phyloP scores from a whole-genome alignment of 2,888 invertebrate genomes.

The Erynnis tages region DNA sequence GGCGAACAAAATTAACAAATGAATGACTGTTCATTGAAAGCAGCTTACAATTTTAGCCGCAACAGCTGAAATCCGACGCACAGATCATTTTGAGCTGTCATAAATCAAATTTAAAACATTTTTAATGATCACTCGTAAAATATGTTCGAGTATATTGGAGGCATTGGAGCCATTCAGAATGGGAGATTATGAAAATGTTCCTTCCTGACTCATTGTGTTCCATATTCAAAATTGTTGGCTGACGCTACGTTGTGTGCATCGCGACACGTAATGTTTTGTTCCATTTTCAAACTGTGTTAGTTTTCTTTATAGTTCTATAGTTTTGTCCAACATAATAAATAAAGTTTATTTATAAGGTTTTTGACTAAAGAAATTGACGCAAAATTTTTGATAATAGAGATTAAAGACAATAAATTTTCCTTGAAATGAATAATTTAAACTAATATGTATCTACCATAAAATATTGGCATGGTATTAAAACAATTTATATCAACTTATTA shows the following conservation, averaged over 20 bases:
- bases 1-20: conserved; percentile 73
- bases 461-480: too few species aligned
- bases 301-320: neutral
- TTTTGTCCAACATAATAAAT: too few species aligned
- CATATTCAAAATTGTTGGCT: conserved; percentile 16
- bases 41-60: conserved; percentile 59
- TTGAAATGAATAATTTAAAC: too few species aligned
- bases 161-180: conserved; percentile 44
- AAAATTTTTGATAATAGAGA: too few species aligned
- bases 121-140: conserved; percentile 70
- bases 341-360: too few species aligned
- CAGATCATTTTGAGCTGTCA: conserved; percentile 54
- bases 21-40: conserved; percentile 68
- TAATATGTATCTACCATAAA: too few species aligned
- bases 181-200: conserved; percentile 34
- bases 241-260: neutral
- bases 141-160: conserved; percentile 51
- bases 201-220: conserved; percentile 23
- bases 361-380: too few species aligned
- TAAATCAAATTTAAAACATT: conserved; percentile 76
- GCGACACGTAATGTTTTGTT: conserved; percentile 3
- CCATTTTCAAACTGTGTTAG: neutral
- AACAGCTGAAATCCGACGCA: conserved; percentile 46
- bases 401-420: too few species aligned
- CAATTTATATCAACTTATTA: too few species aligned